Percentiles rank a stretch among this genome's conserved stretches.
Evolutionary conservation across 2,797 vertebrate genomes (phyloP).

Genomic region (Gallirallus australis): DNA sequence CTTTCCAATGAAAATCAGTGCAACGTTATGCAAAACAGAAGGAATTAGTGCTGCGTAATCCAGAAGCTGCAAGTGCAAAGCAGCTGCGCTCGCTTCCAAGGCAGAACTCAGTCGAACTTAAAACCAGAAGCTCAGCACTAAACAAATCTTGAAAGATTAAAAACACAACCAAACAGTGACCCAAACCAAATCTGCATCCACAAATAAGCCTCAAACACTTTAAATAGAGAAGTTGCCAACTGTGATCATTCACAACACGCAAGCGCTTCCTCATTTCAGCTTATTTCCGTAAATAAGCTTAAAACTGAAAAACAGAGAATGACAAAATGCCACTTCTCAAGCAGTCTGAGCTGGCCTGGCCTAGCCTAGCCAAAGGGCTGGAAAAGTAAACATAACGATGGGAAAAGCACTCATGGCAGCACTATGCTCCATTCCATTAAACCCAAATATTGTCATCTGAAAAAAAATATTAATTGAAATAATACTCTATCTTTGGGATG

Average conservation of each 20-base stretch:
- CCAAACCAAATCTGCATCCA: background rate
- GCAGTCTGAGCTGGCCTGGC: background rate
- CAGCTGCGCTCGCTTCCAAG: rapidly evolving
- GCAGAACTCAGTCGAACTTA: background rate
- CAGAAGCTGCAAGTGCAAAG: background rate
- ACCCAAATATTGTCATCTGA: background rate
- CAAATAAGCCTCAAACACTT: background rate
- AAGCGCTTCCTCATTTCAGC: background rate
- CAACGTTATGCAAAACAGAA: background rate
- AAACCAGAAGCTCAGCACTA: background rate
- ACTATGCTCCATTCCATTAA: background rate
- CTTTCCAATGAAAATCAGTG: background rate
- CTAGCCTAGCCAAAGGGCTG: background rate
- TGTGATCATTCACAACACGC: background rate
- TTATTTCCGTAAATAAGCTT: background rate
- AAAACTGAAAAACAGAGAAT: background rate
- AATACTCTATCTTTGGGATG: background rate
- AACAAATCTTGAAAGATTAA: background rate
- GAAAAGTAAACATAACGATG: background rate
- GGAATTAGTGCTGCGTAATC: background rate
- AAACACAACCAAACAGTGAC: background rate
- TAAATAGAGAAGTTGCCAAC: background rate
- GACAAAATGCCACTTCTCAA: background rate
- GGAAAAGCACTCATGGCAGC: background rate
- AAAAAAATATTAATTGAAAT: background rate